Percentiles rank a stretch among this genome's conserved stretches.
phyloP scores from a whole-genome alignment of 2,888 invertebrate genomes.

The Eupithecia tripunctaria region DNA sequence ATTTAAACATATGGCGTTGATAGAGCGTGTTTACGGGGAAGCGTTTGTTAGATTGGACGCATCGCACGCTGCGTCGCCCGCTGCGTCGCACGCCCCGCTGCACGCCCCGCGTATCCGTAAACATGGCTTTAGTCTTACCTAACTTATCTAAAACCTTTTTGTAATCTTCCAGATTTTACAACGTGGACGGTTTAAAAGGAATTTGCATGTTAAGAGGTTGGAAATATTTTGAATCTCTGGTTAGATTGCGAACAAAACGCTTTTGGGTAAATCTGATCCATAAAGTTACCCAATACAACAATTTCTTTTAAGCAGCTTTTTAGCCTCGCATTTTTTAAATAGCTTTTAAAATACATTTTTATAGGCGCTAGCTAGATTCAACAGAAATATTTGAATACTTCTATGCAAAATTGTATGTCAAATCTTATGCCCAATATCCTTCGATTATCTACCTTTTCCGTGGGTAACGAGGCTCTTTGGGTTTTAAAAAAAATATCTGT shows the following conservation, averaged over 20 bases:
- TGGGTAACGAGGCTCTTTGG: no score
- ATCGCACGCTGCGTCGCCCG: no score
- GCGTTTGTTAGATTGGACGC: no score
- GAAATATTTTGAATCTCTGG: conserved; percentile 6
- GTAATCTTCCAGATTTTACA: conserved; percentile 27
- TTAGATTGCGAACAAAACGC: conserved; percentile 3
- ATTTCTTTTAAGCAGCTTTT: neutral
- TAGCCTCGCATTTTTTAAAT: neutral
- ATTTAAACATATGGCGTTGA: no score
- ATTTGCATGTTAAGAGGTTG: conserved; percentile 27
- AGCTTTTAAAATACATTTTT: neutral
- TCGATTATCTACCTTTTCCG: no score
- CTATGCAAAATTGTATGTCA: no score
- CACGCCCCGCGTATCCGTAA: no score
- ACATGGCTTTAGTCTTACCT: conserved; percentile 20
- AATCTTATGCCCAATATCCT: no score
- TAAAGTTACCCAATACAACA: neutral
- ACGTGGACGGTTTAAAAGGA: neutral
- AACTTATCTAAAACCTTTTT: conserved; percentile 20
- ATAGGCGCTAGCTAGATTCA: neutral
- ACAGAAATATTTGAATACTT: neutral
- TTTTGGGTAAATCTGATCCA: conserved; percentile 4
- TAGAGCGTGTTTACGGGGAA: no score
- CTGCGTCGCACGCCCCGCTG: no score
- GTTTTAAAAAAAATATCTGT: no score